phyloP scores from a whole-genome alignment of 2,888 invertebrate genomes.

The Lasioglossum vierecki region DNA sequence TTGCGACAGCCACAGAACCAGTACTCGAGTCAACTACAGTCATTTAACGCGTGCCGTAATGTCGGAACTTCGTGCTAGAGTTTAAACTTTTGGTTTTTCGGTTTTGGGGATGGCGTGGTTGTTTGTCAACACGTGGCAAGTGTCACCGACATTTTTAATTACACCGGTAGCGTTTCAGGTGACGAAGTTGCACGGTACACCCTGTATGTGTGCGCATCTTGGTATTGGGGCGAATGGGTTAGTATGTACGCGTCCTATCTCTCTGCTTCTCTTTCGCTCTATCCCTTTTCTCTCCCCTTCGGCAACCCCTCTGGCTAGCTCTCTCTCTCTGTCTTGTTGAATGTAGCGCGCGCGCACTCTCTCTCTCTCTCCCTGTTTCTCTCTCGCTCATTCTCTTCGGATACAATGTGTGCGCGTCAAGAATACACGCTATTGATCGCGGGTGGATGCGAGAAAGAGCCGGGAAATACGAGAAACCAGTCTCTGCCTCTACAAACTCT shows the following conservation, averaged over 20 bases:
- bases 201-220: conserved; percentile 11
- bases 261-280: not conserved
- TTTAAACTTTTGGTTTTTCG: not conserved
- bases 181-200: conserved; percentile 3
- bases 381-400: conserved; percentile 66
- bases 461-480: conserved; percentile 69
- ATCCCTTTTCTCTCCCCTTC: conserved; percentile 6
- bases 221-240: conserved; percentile 23
- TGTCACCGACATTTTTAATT: conserved; percentile 3
- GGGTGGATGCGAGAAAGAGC: conserved; percentile 74
- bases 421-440: conserved; percentile 82
- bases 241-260: conserved; percentile 13
- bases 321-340: conserved; percentile 61
- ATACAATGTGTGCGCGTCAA: conserved; percentile 82
- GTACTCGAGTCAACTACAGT: not conserved
- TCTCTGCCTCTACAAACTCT: conserved; percentile 55
- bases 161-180: not conserved
- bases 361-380: conserved; percentile 33
- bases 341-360: conserved; percentile 79
- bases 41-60: not conserved
- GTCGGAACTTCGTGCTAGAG: not conserved
- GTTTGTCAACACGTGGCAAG: conserved; percentile 1
- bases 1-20: not conserved
- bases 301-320: not conserved
- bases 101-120: not conserved